Evolutionary conservation across 2,113 vertebrate species (phyloP).

Genomic region (Hemibagrus wyckioides): DNA sequence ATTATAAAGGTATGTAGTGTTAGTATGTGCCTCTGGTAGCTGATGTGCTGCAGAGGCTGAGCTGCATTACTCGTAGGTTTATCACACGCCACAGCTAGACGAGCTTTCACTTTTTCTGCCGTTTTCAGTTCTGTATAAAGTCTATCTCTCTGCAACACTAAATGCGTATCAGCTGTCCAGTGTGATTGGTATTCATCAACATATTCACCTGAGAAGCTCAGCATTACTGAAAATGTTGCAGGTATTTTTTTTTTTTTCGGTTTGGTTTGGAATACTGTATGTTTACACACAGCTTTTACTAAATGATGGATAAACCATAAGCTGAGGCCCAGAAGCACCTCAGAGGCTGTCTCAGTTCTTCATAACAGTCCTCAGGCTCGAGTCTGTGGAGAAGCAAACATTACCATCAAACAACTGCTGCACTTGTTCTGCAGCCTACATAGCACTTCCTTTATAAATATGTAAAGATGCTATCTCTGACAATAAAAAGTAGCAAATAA

Average conservation of each 20-base stretch:
- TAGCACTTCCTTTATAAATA: background rate
- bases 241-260: background rate
- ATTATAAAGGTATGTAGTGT: background rate
- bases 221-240: background rate
- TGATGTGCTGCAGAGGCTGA: background rate
- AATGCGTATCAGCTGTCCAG: background rate
- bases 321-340: background rate
- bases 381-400: background rate
- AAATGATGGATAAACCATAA: background rate
- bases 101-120: background rate
- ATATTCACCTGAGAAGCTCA: background rate
- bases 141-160: background rate
- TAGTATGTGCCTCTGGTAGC: background rate
- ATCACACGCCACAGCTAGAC: background rate
- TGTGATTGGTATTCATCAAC: background rate
- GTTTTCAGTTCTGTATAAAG: background rate
- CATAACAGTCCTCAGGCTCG: background rate
- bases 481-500: background rate
- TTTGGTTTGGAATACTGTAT: background rate
- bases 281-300: background rate
- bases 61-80: background rate
- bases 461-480: background rate
- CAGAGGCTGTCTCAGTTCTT: background rate
- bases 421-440: background rate
- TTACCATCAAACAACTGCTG: background rate